Evolutionary conservation across 1,140 invertebrate genomes (phyloP).

Genomic region (Drosophila tropicalis): DNA sequence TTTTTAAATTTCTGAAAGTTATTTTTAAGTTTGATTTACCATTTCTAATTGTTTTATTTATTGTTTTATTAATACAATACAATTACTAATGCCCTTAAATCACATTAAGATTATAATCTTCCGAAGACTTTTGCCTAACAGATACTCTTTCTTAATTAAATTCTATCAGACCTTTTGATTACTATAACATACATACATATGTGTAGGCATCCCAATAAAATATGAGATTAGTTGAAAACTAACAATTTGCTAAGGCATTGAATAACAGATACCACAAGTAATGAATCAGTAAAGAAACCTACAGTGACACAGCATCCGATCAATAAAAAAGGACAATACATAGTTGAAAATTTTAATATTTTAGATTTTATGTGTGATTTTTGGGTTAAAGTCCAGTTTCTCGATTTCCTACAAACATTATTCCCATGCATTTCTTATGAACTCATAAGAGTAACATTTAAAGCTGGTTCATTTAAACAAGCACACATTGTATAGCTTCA

Average conservation of each 20-base stretch:
- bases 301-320: too few species aligned
- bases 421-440: constrained; percentile 37
- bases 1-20: constrained; percentile 20
- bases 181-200: too few species aligned
- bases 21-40: background rate
- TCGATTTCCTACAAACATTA: constrained; percentile 62
- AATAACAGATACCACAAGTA: too few species aligned
- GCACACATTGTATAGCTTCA: constrained; percentile 10
- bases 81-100: constrained; percentile 1
- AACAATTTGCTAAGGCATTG: too few species aligned
- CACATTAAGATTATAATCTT: background rate
- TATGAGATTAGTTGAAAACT: too few species aligned
- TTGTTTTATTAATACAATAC: background rate
- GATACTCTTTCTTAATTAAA: background rate
- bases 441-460: constrained; percentile 34
- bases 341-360: background rate
- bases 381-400: constrained; percentile 12
- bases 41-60: background rate
- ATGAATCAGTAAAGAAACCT: too few species aligned
- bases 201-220: too few species aligned
- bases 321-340: too few species aligned
- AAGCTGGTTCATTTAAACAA: constrained; percentile 35
- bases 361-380: background rate
- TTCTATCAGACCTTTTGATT: too few species aligned
- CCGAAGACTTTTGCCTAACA: background rate